Evolutionary conservation across 2,888 invertebrate genomes (phyloP), one percentile per base, ranked within the genome.

Genomic region (Rhagonycha lutea): DNA sequence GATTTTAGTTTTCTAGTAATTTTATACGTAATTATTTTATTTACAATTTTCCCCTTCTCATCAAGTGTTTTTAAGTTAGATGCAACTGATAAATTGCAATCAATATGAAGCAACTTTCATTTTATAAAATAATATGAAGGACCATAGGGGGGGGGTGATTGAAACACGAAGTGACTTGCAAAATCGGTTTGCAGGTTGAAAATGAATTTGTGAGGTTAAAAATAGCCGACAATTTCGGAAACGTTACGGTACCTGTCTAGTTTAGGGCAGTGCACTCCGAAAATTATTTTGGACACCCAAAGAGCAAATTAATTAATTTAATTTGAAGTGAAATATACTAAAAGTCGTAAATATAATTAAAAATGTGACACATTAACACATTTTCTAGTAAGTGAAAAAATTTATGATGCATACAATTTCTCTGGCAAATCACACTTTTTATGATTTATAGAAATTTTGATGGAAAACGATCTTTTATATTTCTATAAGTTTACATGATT

Each of bases 311-410:
- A 65, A 65, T 65, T 65, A 65, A 65, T 65, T 65, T 65, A 65
- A n/a, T 12, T 65, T 65, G 26, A 65, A 8, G 18, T 65, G 24
- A 65, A 65, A 24, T 26, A 65, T 65, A 24, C 26, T 26, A 23
- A 65, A 23, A 24, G 63, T 14, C 26, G 5, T 65, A 65, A 65
- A 65, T 65, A 65, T 65, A 65, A 65, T 65, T 65, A 65, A 65
- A 65, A 65, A 24, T 65, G 12, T 24, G 63, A 65, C 63, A 65
- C 26, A 65, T 65, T 65, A 65, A 65, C 63, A 65, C 24, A 65
- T 65, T 65, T 65, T 65, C 63, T 65, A 65, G 24, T 65, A 65
- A 65, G 24, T 65, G 63, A 65, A 65, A 65, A 65, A 65, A 65
- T 65, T 65, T 65, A 65, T 65, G 63, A 65, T 26, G 12, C 63